phyloP scores from a whole-genome alignment of 2,113 vertebrate species.

The Haemorhous mexicanus region DNA sequence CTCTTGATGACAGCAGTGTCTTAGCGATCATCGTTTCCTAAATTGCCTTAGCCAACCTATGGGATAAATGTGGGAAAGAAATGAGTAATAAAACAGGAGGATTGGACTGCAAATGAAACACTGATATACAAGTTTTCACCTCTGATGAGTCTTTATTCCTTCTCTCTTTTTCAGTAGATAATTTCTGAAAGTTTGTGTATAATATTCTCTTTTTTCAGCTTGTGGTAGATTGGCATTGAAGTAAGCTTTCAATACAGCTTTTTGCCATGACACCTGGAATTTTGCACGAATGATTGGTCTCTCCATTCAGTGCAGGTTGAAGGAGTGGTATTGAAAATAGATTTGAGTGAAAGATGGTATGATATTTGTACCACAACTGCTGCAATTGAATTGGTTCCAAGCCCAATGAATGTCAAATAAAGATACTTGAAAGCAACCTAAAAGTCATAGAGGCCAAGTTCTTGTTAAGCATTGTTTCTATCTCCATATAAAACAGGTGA shows the following conservation, averaged over 20 bases:
- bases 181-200: background rate
- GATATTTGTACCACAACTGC: background rate
- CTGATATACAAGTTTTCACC: background rate
- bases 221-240: background rate
- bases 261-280: background rate
- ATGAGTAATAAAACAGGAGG: background rate
- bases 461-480: background rate
- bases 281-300: background rate
- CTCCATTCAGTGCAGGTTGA: background rate
- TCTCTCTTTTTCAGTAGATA: background rate
- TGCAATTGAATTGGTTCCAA: background rate
- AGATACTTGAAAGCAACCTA: slow-evolving; percentile 45
- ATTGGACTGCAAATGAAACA: background rate
- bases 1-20: background rate
- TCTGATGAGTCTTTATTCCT: background rate
- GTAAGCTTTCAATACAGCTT: background rate
- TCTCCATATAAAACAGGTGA: background rate
- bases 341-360: background rate
- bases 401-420: background rate
- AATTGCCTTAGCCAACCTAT: background rate
- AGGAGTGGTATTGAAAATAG: background rate
- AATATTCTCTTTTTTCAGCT: background rate
- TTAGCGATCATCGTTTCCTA: background rate
- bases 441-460: background rate
- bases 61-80: background rate